These are phyloP conservation scores for Lerema accius DNA, from an alignment of 1,140 invertebrate genomes.

Conservation along the genomic window DNA sequence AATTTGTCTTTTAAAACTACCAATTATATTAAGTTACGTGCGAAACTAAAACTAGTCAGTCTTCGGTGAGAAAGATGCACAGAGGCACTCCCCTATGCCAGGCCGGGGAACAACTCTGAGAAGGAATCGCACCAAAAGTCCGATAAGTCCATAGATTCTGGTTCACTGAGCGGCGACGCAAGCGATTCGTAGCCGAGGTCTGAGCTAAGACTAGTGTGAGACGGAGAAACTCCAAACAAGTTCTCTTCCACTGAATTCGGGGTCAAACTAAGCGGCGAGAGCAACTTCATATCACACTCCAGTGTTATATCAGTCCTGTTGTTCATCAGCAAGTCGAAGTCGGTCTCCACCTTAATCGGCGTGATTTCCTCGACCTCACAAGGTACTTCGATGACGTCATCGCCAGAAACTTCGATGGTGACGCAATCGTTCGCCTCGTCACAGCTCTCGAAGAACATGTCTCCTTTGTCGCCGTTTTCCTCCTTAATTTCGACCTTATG, in stretches of 20 bases:
- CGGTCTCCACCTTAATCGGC: conserved; percentile 62
- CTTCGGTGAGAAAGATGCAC: conserved; percentile 65
- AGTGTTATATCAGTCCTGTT: conserved; percentile 68
- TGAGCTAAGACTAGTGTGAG: conserved; percentile 75
- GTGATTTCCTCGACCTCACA: conserved; percentile 83
- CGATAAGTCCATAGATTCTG: conserved; percentile 74
- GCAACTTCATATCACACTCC: conserved; percentile 75
- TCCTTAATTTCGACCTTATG: conserved; percentile 63
- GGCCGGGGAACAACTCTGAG: conserved; percentile 84
- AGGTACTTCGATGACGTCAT: conserved; percentile 85
- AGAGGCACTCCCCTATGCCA: conserved; percentile 76
- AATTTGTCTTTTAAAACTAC: conserved; percentile 47
- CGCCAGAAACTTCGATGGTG: conserved; percentile 87
- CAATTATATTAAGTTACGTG: conserved; percentile 24
- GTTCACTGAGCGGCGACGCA: conserved; percentile 81
- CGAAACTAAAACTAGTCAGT: conserved; percentile 70
- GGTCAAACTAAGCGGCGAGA: conserved; percentile 76
- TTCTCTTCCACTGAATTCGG: conserved; percentile 70
- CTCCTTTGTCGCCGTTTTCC: conserved; percentile 78
- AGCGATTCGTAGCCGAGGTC: conserved; percentile 85
- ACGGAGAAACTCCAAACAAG: conserved; percentile 65
- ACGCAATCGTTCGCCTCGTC: conserved; percentile 88
- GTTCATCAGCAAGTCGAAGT: conserved; percentile 59
- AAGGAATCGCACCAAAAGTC: conserved; percentile 86
- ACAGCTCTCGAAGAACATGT: conserved; percentile 87